phyloP scores from a whole-genome alignment of 2,888 invertebrate genomes.

The Timema podura region DNA sequence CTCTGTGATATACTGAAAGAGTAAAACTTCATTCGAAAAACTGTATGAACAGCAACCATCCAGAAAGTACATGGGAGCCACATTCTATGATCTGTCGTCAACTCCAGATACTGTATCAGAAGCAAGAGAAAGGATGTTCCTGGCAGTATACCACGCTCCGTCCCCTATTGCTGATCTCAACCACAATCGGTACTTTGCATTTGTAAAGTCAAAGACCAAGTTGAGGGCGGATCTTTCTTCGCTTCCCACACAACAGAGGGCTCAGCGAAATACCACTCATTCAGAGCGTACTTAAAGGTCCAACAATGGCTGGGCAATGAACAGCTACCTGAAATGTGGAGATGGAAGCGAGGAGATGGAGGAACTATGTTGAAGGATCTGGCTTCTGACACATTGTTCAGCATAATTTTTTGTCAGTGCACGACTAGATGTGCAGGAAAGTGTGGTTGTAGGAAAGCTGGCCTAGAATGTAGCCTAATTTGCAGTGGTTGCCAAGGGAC shows the following conservation, averaged over 20 bases:
- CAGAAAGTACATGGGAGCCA: not conserved
- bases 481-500: not conserved
- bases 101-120: not conserved
- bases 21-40: not conserved
- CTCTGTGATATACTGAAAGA: not conserved
- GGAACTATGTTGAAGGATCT: not conserved
- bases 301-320: constrained; percentile 1
- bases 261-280: not conserved
- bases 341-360: no score
- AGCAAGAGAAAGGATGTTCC: not conserved
- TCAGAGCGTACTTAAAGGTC: not conserved
- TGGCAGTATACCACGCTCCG: not conserved
- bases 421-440: not conserved
- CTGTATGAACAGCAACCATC: not conserved
- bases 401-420: not conserved
- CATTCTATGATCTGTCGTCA: not conserved
- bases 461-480: not conserved
- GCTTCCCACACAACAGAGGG: not conserved
- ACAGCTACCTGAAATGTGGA: not conserved
- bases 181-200: not conserved
- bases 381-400: not conserved
- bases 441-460: not conserved
- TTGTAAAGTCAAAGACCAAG: not conserved
- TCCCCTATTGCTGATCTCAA: not conserved
- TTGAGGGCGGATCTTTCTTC: not conserved